Evolutionary conservation across 2,113 vertebrate species (phyloP).

Genomic region (Vombatus ursinus): DNA sequence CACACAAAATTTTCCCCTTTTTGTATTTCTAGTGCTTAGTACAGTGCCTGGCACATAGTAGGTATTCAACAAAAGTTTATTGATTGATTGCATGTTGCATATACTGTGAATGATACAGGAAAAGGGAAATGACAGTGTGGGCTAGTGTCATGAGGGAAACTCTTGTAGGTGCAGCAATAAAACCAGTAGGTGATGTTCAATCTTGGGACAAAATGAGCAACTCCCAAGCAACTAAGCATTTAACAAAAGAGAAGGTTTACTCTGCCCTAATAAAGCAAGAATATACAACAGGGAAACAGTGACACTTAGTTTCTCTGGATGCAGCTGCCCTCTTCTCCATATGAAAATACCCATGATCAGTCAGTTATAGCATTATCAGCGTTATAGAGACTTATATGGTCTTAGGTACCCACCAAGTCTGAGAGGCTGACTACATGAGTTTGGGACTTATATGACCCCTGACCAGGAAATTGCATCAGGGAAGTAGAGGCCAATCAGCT

Average conservation of each 20-base stretch:
- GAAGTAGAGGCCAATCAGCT: not conserved
- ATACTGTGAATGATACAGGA: not conserved
- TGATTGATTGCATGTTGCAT: not conserved
- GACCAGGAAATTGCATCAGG: not conserved
- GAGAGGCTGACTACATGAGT: not conserved
- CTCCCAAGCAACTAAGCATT: not conserved
- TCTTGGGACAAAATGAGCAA: not conserved
- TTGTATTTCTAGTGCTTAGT: not conserved
- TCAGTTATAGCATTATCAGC: not conserved
- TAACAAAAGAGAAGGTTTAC: not conserved
- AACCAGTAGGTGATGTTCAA: not conserved
- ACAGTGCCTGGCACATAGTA: not conserved
- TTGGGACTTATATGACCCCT: not conserved
- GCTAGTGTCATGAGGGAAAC: not conserved
- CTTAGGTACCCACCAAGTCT: not conserved
- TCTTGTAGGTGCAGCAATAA: not conserved
- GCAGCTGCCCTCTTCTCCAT: not conserved
- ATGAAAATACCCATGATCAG: not conserved
- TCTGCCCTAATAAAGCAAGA: not conserved
- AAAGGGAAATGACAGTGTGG: not conserved
- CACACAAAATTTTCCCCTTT: not conserved
- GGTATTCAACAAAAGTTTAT: not conserved
- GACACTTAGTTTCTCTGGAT: not conserved
- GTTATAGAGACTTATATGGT: not conserved
- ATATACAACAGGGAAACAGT: not conserved